Evolutionary conservation across 1,140 invertebrate species (phyloP).

Genomic region (Zaprionus ornatus): DNA sequence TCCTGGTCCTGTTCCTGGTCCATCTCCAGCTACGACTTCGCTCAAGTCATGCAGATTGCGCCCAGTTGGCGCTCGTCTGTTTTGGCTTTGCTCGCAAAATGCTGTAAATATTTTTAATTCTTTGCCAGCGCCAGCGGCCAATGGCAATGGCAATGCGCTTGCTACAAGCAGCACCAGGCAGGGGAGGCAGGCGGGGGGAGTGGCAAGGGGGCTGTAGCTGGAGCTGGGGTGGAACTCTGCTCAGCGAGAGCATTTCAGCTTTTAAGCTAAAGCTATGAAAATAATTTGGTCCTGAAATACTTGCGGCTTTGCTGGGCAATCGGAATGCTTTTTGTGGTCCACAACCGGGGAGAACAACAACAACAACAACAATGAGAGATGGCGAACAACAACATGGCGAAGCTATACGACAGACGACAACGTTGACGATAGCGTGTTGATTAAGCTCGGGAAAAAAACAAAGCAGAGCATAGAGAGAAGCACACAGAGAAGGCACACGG

Average conservation of each 20-base stretch:
- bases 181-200: background rate
- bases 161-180: constrained; percentile 1
- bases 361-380: constrained; percentile 8
- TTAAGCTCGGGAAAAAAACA: constrained; percentile 52
- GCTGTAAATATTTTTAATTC: constrained; percentile 83
- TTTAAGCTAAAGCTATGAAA: constrained; percentile 82
- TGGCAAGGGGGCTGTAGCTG: background rate
- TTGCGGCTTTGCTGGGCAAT: constrained; percentile 76
- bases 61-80: constrained; percentile 35
- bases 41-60: constrained; percentile 54
- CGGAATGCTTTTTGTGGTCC: constrained; percentile 79
- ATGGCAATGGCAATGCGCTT: constrained; percentile 65
- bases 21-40: constrained; percentile 16
- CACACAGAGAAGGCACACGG: constrained; percentile 26
- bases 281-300: constrained; percentile 81
- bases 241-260: constrained; percentile 59
- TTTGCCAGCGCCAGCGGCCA: constrained; percentile 74
- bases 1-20: background rate
- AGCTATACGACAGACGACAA: constrained; percentile 3
- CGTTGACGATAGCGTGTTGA: constrained; percentile 57
- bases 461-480: constrained; percentile 25
- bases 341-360: constrained; percentile 29
- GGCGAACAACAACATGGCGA: background rate
- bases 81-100: constrained; percentile 53
- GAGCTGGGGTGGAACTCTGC: background rate